Base-by-base conservation (phyloP, 1,140 invertebrate species). In the Psilanteris sp. region DNA sequence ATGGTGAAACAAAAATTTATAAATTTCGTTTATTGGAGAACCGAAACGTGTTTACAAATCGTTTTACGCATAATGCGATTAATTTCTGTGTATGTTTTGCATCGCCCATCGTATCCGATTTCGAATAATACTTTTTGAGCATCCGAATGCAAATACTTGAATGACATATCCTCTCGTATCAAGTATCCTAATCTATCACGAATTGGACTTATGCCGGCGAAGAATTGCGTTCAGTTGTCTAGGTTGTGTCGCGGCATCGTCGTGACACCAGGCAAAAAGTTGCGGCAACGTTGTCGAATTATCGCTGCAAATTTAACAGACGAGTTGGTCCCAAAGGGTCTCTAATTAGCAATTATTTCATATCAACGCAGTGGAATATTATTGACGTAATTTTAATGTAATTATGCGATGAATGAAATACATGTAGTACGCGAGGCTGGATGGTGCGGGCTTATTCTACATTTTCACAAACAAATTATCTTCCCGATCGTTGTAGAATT, bases 111-210 rank as follows among this genome's bases (percentile, higher is more conserved):
- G 27, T 39, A 57, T 68, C 52, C 10, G 15, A 41, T 68, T 48
- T 50, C 36, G 7, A 46, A 50, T 68, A 41, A 15, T 39, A 39
- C 11, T 32, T 67, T 44, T 46, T 37, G 32, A 29, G 41, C 20
- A 41, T 59, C 31, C 22, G 50, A 39, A 70, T 59, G 67, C 36
- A 37, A 61, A 61, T 31, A 10, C 18, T 68, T 22, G n/a, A 26
- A 44, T 10, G 39, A 61, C 14, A 32, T 70, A 57, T 64, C 52
- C 61, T 66, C 16, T 34, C 44, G 46, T 74, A 67, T 74, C 54
- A 61, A 74, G 54, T 74, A 16, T 67, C 71, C 37, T 37, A 8
- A 27, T 66, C 61, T 67, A 43, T 52, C 31, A 27, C 8, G 34
- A 50, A 41, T 67, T 16, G 10, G 50, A 32, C 16, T 11, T n/a